Base-by-base conservation (phyloP, 2,113 vertebrate species). In the Falcunculus frontatus region DNA sequence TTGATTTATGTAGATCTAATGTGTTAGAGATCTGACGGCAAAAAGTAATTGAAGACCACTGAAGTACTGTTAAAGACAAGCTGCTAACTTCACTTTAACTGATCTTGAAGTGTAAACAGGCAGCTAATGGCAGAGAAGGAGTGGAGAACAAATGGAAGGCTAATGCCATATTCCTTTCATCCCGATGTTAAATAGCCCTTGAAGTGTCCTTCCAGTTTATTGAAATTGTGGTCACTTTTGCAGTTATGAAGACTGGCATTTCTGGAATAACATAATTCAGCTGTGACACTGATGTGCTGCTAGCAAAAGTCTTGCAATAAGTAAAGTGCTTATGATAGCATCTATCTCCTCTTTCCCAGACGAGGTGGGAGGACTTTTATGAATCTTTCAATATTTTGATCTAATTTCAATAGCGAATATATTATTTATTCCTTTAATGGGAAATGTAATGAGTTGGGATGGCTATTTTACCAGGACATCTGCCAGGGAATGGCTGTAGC, bases 341-440 rank as follows among this genome's bases (percentile, higher is more conserved):
- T 88, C 46, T 37, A 7, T 57, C 37, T 90, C n/a, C 57, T 93
- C 32, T 88, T 89, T 32, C 57, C 50, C 52, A 82, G 62, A 95
- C 79, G 65, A 91, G 27, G 26, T 81, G 75, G 87, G 75, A 84
- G 68, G 84, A 47, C 50, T 92, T 93, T 67, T 83, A 93, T 85
- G 63, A 78, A 63, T 93, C 72, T 93, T 96, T 57, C 59, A 83
- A 57, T 93, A 93, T 94, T 93, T 94, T 92, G 75, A 85, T 91
- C 75, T 85, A n/a, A 86, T 95, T 93, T 96, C 68, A 80, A 44
- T 85, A 77, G 33, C 1, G 44, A 59, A 67, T 80, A 39, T 57
- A 86, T 91, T 87, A 74, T 86, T 92, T 94, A 67, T 93, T 77
- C 75, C 52, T 90, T 86, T 92, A 93, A 94, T 93, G 88, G 90